Evolutionary conservation across 1,140 invertebrate species (phyloP).

Genomic region (Reticulitermes speratus): DNA sequence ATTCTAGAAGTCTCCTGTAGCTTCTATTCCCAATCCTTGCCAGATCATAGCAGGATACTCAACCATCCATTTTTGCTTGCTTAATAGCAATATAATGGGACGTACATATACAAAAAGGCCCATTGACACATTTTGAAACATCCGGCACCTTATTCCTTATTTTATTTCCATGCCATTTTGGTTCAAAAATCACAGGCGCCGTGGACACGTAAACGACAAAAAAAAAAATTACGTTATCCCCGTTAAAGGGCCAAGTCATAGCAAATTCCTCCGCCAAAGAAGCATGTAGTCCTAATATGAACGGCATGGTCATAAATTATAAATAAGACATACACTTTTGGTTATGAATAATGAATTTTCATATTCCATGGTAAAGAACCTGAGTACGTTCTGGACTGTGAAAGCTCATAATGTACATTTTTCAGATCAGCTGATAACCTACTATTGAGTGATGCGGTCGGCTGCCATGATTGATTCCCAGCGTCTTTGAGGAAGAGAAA

Average conservation of each 20-base stretch:
- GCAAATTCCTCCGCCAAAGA: conserved; percentile 25
- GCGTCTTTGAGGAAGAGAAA: conserved; percentile 42
- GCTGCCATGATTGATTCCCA: conserved; percentile 49
- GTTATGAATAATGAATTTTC: background rate
- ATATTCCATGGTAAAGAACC: background rate
- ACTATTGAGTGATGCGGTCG: conserved; percentile 26
- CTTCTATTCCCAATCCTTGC: too few relatives aligned
- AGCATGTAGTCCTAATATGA: conserved; percentile 4
- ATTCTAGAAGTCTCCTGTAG: too few relatives aligned
- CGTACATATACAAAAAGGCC: too few relatives aligned
- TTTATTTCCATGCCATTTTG: background rate
- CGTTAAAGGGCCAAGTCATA: background rate
- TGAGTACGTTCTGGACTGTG: background rate
- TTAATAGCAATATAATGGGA: too few relatives aligned
- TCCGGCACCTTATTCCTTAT: too few relatives aligned
- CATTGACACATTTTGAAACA: too few relatives aligned
- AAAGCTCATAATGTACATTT: background rate
- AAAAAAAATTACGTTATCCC: background rate
- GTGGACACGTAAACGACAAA: conserved; percentile 19
- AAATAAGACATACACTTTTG: conserved; percentile 2
- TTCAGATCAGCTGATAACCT: conserved; percentile 30
- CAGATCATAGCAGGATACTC: too few relatives aligned
- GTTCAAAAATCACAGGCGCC: background rate
- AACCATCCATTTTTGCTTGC: too few relatives aligned
- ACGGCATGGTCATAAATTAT: background rate